Base-by-base conservation (phyloP, 2,113 vertebrate genomes). In the Embiotoca jacksoni region DNA sequence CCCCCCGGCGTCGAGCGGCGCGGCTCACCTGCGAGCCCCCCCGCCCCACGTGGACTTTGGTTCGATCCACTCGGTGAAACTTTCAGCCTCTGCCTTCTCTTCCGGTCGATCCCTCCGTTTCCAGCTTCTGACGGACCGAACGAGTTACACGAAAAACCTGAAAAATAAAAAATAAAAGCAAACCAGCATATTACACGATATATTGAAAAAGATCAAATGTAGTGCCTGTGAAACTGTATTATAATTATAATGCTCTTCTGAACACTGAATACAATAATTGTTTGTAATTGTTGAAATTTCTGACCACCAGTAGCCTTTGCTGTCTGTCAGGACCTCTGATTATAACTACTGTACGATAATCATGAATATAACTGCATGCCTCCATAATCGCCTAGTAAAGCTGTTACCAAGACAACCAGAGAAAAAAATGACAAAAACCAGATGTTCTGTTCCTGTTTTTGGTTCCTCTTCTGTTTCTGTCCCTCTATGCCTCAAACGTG, bases 221-320 rank as follows among this genome's bases (percentile, higher is more conserved):
- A 98, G 98, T 99, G 98, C 98, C 98, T 99, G 98, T 98, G 96
- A 98, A 96, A 95, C 95, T 98, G 97, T 98, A 98, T 97, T 96
- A 96, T 98, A 97, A 98, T 97, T 96, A 96, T 98, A 97, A 96
- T 97, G 95, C 96, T 96, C 95, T 96, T 96, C 96, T 96, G 94
- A 96, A 87, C 89, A 92, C 88, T 87, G 84, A 91, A 88, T 88
- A 79, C 89, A 74, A 85, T 88, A 88, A 86, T 69, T 89, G 86
- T 93, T 94, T 94, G 83, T 92, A 92, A 88, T 64, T 90, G 79
- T 90, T 91, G 88, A 62, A 66, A 78, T 95, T 96, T 92, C 96
- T 96, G 94, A 96, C 96, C 97, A 98, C 96, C 97, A 94, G 96
- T 96, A 97, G 97, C 97, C 97, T 98, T 98, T 94, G 96, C 96